Conservation (phyloP, 2,797 vertebrate species). For the Gymnothorax javanicus region DNA sequence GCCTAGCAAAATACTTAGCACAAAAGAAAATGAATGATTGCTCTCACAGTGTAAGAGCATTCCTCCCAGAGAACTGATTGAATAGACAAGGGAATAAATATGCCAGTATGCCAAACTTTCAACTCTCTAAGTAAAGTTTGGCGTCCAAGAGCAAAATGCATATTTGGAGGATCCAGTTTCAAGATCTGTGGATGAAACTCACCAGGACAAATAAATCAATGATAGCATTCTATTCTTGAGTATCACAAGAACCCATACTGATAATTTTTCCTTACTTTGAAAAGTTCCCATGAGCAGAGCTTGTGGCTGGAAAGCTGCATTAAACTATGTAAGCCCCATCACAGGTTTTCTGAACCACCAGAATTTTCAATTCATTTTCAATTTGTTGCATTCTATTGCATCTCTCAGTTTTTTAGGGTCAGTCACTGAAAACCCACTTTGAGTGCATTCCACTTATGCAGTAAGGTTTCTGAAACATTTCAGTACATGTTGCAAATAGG, state of each 20-base stretch:
- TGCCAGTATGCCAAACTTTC: neutral
- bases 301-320: neutral
- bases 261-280: neutral
- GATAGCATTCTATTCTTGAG: neutral
- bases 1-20: neutral
- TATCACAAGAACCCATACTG: neutral
- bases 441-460: no score
- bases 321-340: neutral
- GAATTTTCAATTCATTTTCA: no score
- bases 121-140: neutral
- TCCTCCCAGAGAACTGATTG: neutral
- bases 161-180: neutral
- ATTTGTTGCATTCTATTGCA: neutral
- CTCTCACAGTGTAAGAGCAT: neutral
- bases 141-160: no score
- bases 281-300: neutral
- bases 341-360: no score
- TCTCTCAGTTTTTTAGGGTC: no score
- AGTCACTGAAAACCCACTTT: no score
- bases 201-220: neutral
- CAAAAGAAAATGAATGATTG: neutral
- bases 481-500: neutral
- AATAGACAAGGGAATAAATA: neutral
- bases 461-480: neutral
- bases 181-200: neutral